These are phyloP conservation scores for Drosophila histrio DNA, from an alignment of 2,888 invertebrate genomes.

Conservation along the genomic window DNA sequence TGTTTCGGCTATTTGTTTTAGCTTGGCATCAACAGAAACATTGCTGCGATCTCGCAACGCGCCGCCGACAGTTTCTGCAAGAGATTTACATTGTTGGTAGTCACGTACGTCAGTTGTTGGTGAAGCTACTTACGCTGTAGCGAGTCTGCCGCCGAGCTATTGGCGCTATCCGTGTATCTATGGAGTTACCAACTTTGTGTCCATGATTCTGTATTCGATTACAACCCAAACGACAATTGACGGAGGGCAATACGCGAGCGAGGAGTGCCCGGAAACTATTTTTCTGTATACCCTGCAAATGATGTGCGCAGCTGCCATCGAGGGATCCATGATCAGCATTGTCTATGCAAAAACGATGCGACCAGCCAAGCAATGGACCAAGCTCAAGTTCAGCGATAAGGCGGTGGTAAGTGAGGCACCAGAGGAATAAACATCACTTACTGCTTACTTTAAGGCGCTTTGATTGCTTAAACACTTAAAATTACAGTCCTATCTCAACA, in stretches of 20 bases:
- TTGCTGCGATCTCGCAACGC: constrained; percentile 77
- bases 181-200: constrained; percentile 87
- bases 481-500: not conserved
- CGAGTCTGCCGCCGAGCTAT: constrained; percentile 55
- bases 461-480: too few relatives aligned
- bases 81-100: not conserved
- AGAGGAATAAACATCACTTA: too few relatives aligned
- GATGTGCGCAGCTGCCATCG: constrained; percentile 86
- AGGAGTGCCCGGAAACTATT: constrained; percentile 92
- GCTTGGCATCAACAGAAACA: constrained; percentile 57
- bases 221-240: constrained; percentile 95
- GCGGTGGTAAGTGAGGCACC: constrained; percentile 86
- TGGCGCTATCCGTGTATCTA: constrained; percentile 84
- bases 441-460: too few relatives aligned
- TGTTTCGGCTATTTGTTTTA: constrained; percentile 78
- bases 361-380: constrained; percentile 90
- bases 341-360: constrained; percentile 92
- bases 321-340: constrained; percentile 87
- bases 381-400: constrained; percentile 92
- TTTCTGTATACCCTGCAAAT: constrained; percentile 92
- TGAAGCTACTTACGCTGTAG: constrained; percentile 47
- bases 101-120: not conserved
- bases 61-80: constrained; percentile 54
- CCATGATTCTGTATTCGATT: constrained; percentile 91
- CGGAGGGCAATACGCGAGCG: constrained; percentile 92